phyloP scores from a whole-genome alignment of 2,888 invertebrate genomes.

The Chrysolina americana region DNA sequence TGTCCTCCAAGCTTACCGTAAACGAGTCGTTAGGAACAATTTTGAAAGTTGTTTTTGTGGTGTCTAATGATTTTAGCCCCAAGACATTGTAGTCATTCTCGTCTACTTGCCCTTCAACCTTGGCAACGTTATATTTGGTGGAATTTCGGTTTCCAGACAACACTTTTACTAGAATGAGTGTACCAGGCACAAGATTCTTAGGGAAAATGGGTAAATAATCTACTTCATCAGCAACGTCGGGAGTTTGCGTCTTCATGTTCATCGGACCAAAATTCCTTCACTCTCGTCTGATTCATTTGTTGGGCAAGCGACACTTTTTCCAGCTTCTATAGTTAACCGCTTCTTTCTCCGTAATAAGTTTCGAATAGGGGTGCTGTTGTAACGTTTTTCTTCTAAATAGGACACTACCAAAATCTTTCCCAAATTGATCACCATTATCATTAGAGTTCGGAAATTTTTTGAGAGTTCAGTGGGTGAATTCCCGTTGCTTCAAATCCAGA shows the following conservation, averaged over 20 bases:
- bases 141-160: conserved; percentile 35
- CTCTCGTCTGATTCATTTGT: conserved; percentile 35
- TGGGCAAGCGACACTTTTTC: conserved; percentile 40
- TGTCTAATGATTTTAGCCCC: too few relatives aligned
- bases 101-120: too few relatives aligned
- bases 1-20: too few relatives aligned
- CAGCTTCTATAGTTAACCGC: conserved; percentile 36
- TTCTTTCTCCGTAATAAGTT: conserved; percentile 35
- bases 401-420: conserved; percentile 39
- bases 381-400: conserved; percentile 45
- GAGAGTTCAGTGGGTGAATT: conserved; percentile 27
- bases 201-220: conserved; percentile 39
- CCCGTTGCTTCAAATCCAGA: conserved; percentile 39
- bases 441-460: too few relatives aligned
- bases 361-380: conserved; percentile 40
- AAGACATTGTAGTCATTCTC: too few relatives aligned
- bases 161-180: conserved; percentile 44
- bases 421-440: conserved; percentile 36
- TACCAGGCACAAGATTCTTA: conserved; percentile 39
- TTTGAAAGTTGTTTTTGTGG: too few relatives aligned
- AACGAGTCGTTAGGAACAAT: too few relatives aligned
- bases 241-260: too few relatives aligned
- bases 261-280: too few relatives aligned
- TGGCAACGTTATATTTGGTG: too few relatives aligned
- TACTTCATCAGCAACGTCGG: conserved; percentile 40